Conservation (phyloP, 2,113 vertebrate genomes). For the Pan paniscus region DNA sequence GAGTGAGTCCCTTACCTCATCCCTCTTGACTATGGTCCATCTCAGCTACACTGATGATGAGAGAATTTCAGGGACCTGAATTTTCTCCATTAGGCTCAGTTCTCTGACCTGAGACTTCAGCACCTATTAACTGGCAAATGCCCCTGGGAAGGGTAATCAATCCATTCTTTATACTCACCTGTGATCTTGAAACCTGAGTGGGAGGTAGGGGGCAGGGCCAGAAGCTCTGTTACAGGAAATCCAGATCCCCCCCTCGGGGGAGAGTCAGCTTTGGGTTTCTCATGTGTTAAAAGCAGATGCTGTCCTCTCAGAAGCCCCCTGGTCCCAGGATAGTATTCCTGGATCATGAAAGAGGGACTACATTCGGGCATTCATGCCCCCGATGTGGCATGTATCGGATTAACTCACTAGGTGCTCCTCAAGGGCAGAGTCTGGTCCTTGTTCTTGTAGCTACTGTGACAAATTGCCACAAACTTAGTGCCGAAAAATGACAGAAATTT, state of each 20-base stretch:
- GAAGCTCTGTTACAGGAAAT: neutral
- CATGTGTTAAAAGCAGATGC: neutral
- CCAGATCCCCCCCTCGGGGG: neutral
- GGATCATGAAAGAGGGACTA: neutral
- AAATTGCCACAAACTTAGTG: neutral
- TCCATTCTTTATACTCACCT: neutral
- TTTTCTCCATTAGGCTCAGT: neutral
- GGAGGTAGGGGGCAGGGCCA: neutral
- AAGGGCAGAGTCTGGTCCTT: neutral
- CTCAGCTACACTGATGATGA: neutral
- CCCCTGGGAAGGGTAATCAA: neutral
- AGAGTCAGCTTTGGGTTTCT: neutral
- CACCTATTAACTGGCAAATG: neutral
- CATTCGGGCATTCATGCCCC: neutral
- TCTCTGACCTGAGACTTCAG: neutral
- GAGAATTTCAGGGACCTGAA: neutral
- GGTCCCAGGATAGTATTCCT: neutral
- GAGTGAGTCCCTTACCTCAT: neutral
- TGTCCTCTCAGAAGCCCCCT: neutral
- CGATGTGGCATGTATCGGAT: neutral
- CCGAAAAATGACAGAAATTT: neutral
- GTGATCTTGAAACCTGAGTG: neutral
- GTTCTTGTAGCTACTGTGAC: neutral
- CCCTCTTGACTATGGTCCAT: neutral
- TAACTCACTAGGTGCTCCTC: neutral